phyloP scores from a whole-genome alignment of 2,797 vertebrate genomes.

The Chaetodon trifasciatus region DNA sequence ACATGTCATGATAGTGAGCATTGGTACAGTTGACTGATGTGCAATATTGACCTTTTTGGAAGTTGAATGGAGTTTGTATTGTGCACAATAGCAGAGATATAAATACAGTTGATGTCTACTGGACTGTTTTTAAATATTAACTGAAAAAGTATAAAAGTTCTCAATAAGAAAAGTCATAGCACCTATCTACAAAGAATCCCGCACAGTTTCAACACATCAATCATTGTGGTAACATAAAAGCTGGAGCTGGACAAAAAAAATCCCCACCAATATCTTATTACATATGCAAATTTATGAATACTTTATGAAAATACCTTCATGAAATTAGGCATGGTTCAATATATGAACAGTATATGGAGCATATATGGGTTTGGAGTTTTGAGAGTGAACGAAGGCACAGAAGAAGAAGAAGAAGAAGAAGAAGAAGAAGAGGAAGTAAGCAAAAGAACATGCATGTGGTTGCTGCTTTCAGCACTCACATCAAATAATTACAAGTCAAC shows the following conservation, averaged over 20 bases:
- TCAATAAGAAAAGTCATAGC: constrained; percentile 73
- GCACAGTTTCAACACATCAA: constrained; percentile 39
- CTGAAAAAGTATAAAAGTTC: constrained; percentile 79
- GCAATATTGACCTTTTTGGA: constrained; percentile 55
- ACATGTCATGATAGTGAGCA: constrained; percentile 46
- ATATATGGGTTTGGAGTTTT: constrained; percentile 54
- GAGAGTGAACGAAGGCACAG: constrained; percentile 72
- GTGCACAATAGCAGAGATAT: constrained; percentile 68
- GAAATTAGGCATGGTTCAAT: constrained; percentile 60
- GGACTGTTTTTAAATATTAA: constrained; percentile 66
- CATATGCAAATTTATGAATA: constrained; percentile 65
- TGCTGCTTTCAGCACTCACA: constrained; percentile 34
- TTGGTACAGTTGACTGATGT: constrained; percentile 44
- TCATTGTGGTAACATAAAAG: constrained; percentile 38
- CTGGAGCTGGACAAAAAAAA: constrained; percentile 49
- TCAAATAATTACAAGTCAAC: constrained; percentile 65
- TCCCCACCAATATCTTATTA: constrained; percentile 56
- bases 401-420: constrained; percentile 50
- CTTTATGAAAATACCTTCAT: constrained; percentile 76
- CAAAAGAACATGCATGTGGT: constrained; percentile 26
- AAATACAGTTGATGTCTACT: constrained; percentile 69
- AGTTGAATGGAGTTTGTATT: constrained; percentile 50
- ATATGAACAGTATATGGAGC: constrained; percentile 63
- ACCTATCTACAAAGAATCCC: constrained; percentile 67
- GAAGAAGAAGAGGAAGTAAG: constrained; percentile 46